phyloP scores from a whole-genome alignment of 2,797 vertebrate species.

The Ibycter americanus region DNA sequence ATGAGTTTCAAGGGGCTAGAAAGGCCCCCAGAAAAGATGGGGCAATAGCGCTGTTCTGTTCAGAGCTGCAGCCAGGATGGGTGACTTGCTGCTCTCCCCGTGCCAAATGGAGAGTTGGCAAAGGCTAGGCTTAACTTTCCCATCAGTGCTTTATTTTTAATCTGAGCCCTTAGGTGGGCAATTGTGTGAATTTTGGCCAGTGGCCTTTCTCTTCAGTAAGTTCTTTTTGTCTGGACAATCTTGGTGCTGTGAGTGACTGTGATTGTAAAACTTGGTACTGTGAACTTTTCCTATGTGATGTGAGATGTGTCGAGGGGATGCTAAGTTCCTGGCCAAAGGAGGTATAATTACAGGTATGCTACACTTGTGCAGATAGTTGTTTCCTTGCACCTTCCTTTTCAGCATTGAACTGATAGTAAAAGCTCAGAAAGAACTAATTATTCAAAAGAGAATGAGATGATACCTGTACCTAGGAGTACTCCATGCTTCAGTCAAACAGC shows the following conservation, averaged over 20 bases:
- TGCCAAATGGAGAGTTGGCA: not conserved
- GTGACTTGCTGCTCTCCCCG: not conserved
- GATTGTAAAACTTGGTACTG: conserved; percentile 68
- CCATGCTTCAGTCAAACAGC: not conserved
- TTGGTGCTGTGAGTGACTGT: conserved; percentile 72
- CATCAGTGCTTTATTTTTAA: conserved; percentile 66
- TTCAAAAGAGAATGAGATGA: not conserved
- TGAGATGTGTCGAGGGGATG: conserved; percentile 50
- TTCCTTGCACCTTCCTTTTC: not conserved
- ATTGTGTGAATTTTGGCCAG: conserved; percentile 61
- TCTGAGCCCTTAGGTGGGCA: conserved; percentile 27
- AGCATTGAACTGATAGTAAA: not conserved
- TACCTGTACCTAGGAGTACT: not conserved
- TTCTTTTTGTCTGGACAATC: conserved; percentile 62
- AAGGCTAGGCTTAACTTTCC: conserved; percentile 22
- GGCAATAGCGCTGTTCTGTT: not conserved
- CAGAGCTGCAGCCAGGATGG: not conserved
- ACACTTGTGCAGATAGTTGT: not conserved
- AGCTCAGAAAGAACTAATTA: not conserved
- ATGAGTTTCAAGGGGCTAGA: not conserved
- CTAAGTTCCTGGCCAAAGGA: conserved; percentile 15
- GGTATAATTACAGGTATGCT: not conserved
- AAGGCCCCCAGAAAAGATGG: not conserved
- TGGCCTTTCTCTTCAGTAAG: conserved; percentile 49
- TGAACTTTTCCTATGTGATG: conserved; percentile 52